phyloP scores from a whole-genome alignment of 1,140 invertebrate species.

The Solen grandis region DNA sequence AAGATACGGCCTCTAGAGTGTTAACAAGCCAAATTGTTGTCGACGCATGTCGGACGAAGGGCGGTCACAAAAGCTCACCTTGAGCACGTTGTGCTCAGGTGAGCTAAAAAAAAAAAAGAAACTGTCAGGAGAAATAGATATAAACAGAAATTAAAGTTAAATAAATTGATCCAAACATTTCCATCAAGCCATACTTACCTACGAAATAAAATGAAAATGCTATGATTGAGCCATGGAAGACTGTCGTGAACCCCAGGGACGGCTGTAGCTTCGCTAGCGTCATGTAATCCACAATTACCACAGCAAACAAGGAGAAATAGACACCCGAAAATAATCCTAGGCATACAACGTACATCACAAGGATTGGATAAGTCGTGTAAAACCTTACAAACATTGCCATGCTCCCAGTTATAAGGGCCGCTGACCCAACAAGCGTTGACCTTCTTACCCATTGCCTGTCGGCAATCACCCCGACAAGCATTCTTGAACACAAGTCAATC shows the following conservation, averaged over 20 bases:
- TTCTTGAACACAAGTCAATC: conserved; percentile 10
- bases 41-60: too few species aligned
- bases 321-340: conserved; percentile 15
- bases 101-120: too few species aligned
- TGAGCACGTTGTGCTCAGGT: too few species aligned
- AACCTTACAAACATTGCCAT: not conserved
- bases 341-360: not conserved
- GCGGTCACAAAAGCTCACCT: too few species aligned
- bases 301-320: conserved; percentile 24
- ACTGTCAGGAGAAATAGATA: too few species aligned
- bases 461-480: conserved; percentile 7
- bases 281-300: conserved; percentile 33
- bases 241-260: conserved; percentile 9
- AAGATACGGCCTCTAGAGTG: too few species aligned
- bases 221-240: conserved; percentile 17
- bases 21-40: too few species aligned
- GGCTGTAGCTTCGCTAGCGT: conserved; percentile 3
- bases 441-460: conserved; percentile 14
- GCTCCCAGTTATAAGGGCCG: not conserved
- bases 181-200: conserved; percentile 23
- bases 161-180: not conserved
- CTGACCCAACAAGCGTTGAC: not conserved
- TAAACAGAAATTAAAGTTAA: too few species aligned
- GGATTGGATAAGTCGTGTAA: not conserved
- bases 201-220: conserved; percentile 22